phyloP scores from a whole-genome alignment of 2,888 invertebrate species.

The Pilophorus perplexus region DNA sequence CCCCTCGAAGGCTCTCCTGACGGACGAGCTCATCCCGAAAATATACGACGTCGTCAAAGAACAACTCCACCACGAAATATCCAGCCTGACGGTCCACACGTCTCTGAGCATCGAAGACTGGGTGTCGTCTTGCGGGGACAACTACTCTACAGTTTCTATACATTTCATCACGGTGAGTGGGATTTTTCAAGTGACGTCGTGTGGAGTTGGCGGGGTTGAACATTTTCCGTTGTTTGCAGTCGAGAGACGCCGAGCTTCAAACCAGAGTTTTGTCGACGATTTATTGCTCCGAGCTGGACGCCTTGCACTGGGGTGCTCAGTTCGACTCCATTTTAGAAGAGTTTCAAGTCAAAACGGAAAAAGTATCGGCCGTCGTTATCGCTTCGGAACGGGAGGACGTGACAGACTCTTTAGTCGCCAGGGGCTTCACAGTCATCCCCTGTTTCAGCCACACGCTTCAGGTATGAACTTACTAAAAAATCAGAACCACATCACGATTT shows the following conservation, averaged over 20 bases:
- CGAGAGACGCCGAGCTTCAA: constrained; percentile 52
- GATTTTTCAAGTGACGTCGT: neutral
- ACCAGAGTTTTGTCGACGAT: constrained; percentile 54
- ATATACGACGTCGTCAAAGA: constrained; percentile 54
- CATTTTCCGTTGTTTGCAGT: constrained; percentile 20
- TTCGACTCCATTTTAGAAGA: constrained; percentile 53
- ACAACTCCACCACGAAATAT: constrained; percentile 50
- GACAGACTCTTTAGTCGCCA: constrained; percentile 51
- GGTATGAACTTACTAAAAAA: constrained; percentile 45
- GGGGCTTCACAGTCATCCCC: constrained; percentile 54
- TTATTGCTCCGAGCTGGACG: constrained; percentile 53
- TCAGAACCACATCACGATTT: no score
- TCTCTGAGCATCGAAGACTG: constrained; percentile 56
- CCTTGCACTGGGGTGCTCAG: constrained; percentile 52
- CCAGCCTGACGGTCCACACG: constrained; percentile 50
- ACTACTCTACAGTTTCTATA: constrained; percentile 54
- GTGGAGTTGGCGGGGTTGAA: neutral
- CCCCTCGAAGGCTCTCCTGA: constrained; percentile 54
- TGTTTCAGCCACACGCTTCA: constrained; percentile 55
- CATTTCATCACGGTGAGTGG: constrained; percentile 52
- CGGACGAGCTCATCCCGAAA: constrained; percentile 55
- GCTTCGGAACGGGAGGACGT: constrained; percentile 52
- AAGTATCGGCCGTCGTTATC: constrained; percentile 54
- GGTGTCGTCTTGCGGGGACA: constrained; percentile 52
- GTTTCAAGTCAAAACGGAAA: constrained; percentile 54